Evolutionary conservation across 2,113 vertebrate genomes (phyloP), one percentile per base, ranked within the genome.

Genomic region (Pantherophis guttatus): DNA sequence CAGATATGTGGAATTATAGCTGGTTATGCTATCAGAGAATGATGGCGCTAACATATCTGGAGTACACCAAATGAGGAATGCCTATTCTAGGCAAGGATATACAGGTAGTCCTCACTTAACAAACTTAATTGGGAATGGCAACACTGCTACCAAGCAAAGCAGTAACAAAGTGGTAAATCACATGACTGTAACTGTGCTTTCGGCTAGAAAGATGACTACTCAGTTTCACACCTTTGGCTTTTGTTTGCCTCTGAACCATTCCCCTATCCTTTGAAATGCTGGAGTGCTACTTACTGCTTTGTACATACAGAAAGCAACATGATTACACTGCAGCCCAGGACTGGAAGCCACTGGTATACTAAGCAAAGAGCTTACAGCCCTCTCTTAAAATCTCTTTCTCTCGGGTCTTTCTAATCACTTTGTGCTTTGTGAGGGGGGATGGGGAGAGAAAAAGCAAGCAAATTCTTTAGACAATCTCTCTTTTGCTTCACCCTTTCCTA

Each of bases 341-440:
- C 62, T 65, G 26, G 62, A 3, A 65, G 62, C 11, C 11, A 29
- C 26, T 29, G 65, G 62, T 15, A 15, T 12, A 70, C 12, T 15
- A n/a, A 15, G 65, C 65, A 70, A 70, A 70, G 29, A 33, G 13
- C 65, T 70, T 33, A 33, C 13, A 70, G 29, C 13, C 33, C 29
- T 7, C 65, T 70, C 13, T 70, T 33, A n/a, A 15, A 70, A 70
- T 33, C 65, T n/a, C 65, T 70, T 70, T 70, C 65, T n/a, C 13
- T 70, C 65, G 29, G 33, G n/a, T 70, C 29, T 70, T n/a, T 70
- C 29, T 12, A n/a, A 33, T 70, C 29, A 13, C 29, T 70, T 29
- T 0, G 0, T 0, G 0, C 11, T n/a, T 5, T n/a, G 62, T 70
- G 62, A n/a, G 62, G 12, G 62, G 10, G 62, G 62, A 62, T 70